Evolutionary conservation across 2,797 vertebrate species (phyloP), one percentile per base, ranked within the genome.

Genomic region (Pipistrellus pipistrellus): DNA sequence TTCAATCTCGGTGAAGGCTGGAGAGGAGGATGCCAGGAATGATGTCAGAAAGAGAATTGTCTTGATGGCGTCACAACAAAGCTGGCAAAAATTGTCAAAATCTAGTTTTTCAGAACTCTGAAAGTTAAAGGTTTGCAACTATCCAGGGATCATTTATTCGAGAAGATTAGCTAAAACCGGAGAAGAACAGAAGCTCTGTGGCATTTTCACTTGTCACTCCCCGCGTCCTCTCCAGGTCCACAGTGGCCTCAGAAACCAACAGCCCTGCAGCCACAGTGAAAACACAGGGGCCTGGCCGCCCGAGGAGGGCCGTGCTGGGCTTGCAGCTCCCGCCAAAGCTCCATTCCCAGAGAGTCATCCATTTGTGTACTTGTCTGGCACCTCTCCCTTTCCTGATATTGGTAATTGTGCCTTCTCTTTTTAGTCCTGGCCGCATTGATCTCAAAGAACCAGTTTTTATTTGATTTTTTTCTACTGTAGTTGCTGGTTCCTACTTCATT

Each of bases 361-460:
- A 35, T 20, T 38, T 18, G 23, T 8, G 32, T 46, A 66, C n/a
- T 46, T 12, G 25, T 17, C 75, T 64, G 75, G 30, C 15, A 27
- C 44, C 12, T 82, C 75, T 71, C 53, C 30, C 64, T 48, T 23
- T 64, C 64, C 38, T 81, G 46, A 44, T 35, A 48, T 18, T 20
- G 35, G 53, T 32, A 25, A 85, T 48, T 17, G 18, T 32, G 6
- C 46, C 57, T 48, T 82, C n/a, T 66, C 68, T 35, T 38, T 62
- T 64, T 20, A 4, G 35, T 57, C 44, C 44, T 53, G 4, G 48
- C 21, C 17, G 66, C 14, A 41, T 1, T 35, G 7, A n/a, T 55
- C 55, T 78, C 44, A 64, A 78, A 88, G 78, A 90, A 77, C 18
- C 11, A 38, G 51, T 78, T 93, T 71, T 48, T 46, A 81, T 66